Base-by-base conservation (phyloP, 1,140 invertebrate species). In the Drosophila pallidifrons region DNA sequence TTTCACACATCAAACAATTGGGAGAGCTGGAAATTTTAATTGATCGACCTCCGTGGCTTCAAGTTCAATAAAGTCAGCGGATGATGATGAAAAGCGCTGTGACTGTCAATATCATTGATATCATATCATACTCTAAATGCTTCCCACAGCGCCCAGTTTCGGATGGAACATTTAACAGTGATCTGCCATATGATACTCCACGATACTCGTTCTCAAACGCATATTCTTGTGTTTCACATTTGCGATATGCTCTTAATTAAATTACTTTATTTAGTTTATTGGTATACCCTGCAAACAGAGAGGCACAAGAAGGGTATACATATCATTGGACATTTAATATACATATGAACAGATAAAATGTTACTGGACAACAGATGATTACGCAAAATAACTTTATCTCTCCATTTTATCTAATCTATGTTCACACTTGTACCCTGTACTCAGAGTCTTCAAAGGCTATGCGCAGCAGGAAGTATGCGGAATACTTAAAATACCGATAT, bases 101-200 rank as follows among this genome's bases (percentile, higher is more conserved):
- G 38, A 75, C 77, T 85, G 79, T 87, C 82, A 77, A 87, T 82
- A 86, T 81, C 71, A 76, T 71, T 81, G 77, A 77, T 77, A 80
- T 67, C 65, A 64, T 66, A 82, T 66, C 49, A 75, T 54, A 25
- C 20, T 41, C 30, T 47, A 68, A 77, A 55, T 49, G 60, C 47
- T 82, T 87, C 83, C 79, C 82, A 87, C 51, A 78, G 52, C 61
- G 52, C 30, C 69, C 2, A 52, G 16, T 47, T 64, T 61, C 35
- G 28, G 38, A 10, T 41, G 51, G 28, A 46, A 15, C 35, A 47
- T 6, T 54, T 54, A 20, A 66, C 52, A 32, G 2, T 63, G 55
- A 49, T 25, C 43, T 51, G 57, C 45, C 68, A 76, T 67, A 64
- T 58, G 46, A 60, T 35, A 67, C 75, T 78, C 67, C 73, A 55